phyloP scores from a whole-genome alignment of 2,888 invertebrate genomes.

The Sipha maydis region DNA sequence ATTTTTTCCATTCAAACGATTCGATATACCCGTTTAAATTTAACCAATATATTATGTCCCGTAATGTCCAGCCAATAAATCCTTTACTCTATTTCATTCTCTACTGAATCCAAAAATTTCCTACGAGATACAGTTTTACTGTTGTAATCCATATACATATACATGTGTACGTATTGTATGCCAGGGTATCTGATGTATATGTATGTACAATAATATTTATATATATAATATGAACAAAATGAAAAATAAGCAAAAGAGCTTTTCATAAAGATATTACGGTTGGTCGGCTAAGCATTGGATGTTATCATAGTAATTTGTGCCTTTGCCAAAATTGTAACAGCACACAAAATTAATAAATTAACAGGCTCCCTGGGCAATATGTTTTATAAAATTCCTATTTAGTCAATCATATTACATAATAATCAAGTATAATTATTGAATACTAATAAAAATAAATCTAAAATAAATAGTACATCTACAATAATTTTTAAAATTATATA shows the following conservation, averaged over 20 bases:
- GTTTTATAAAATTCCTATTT: too few species aligned
- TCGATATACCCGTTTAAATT: conserved; percentile 38
- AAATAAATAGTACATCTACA: too few species aligned
- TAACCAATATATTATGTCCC: conserved; percentile 19
- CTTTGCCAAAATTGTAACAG: conserved; percentile 44
- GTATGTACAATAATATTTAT: neutral
- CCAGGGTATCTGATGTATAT: neutral
- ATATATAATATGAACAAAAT: conserved; percentile 39
- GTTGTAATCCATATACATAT: conserved; percentile 35
- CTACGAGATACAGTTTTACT: conserved; percentile 35
- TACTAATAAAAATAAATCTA: too few species aligned
- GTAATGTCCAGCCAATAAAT: conserved; percentile 30
- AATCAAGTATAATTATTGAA: too few species aligned
- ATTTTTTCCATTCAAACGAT: conserved; percentile 31
- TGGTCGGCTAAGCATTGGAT: conserved; percentile 49
- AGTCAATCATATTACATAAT: too few species aligned
- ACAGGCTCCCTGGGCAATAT: neutral
- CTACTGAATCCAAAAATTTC: conserved; percentile 25
- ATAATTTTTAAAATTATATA: too few species aligned
- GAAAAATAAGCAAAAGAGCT: conserved; percentile 37
- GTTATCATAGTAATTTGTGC: conserved; percentile 58
- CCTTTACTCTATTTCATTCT: conserved; percentile 39
- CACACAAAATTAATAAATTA: conserved; percentile 26
- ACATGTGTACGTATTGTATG: conserved; percentile 7
- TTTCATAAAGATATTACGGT: conserved; percentile 59